Evolutionary conservation across 2,797 vertebrate genomes (phyloP).

Genomic region (Paramormyrops hopkinsi): DNA sequence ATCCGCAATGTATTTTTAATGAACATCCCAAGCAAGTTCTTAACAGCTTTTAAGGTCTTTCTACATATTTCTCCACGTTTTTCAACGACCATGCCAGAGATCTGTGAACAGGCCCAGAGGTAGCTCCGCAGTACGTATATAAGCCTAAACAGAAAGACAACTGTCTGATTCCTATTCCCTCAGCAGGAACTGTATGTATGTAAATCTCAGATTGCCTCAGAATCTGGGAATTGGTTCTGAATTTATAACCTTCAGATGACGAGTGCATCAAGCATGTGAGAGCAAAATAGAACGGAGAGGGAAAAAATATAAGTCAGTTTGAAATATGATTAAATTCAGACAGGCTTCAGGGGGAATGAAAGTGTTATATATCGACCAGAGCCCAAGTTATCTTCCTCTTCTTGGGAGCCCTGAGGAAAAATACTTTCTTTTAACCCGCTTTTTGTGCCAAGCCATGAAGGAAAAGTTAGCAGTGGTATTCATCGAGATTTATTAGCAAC

Average conservation of each 20-base stretch:
- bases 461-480: background rate
- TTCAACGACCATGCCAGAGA: background rate
- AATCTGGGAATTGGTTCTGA: conserved; percentile 32
- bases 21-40: conserved; percentile 1
- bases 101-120: background rate
- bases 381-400: conserved; percentile 9
- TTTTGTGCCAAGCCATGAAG: background rate
- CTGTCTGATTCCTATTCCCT: conserved; percentile 10
- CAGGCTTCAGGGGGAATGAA: conserved; percentile 15
- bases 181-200: conserved; percentile 18
- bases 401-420: background rate
- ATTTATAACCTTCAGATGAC: conserved; percentile 38
- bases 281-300: conserved; percentile 29
- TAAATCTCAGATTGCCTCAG: conserved; percentile 27
- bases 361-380: conserved; percentile 14
- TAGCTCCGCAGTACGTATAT: background rate
- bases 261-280: conserved; percentile 28
- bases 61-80: background rate
- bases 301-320: conserved; percentile 15
- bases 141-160: conserved; percentile 14
- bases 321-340: conserved; percentile 23
- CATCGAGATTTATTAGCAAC: background rate
- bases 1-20: conserved; percentile 5
- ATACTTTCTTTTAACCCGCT: conserved; percentile 5
- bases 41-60: background rate